Conservation (phyloP, 2,888 invertebrate genomes). For the Drosophila niveifrons region DNA sequence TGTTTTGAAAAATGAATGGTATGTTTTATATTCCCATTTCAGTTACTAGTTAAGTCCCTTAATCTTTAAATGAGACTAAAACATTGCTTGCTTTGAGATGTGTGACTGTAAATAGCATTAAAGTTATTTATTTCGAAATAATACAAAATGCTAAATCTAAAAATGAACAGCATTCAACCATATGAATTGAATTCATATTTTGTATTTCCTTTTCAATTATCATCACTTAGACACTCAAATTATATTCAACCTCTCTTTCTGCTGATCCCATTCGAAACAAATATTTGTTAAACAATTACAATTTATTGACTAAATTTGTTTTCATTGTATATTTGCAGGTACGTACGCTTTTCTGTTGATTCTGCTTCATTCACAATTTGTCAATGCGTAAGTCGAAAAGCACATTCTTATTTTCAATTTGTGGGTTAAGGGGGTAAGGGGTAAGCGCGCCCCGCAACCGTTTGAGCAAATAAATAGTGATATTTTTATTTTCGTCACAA, state of each 20-base stretch:
- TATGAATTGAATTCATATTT: background rate
- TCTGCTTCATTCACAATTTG: conserved; percentile 31
- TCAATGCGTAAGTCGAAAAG: conserved; percentile 57
- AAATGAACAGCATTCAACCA: no score
- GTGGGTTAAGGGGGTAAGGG: background rate
- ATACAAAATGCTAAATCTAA: background rate
- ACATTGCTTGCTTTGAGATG: no score
- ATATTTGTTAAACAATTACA: conserved; percentile 59
- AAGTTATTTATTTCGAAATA: background rate
- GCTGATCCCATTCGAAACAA: conserved; percentile 18
- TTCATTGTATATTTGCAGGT: conserved; percentile 64
- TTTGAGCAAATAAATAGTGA: conserved; percentile 48
- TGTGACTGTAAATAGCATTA: background rate
- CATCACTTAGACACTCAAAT: conserved; percentile 29
- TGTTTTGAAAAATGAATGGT: no score
- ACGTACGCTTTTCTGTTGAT: conserved; percentile 49
- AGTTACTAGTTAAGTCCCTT: no score
- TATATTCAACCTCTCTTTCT: conserved; percentile 16
- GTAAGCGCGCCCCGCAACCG: background rate
- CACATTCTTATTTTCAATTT: conserved; percentile 10
- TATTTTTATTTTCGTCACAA: conserved; percentile 36
- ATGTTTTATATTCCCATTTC: no score
- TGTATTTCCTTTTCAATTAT: background rate
- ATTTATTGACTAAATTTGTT: conserved; percentile 57
- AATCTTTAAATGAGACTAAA: background rate